Evolutionary conservation across 2,113 vertebrate species (phyloP).

Genomic region (Naja naja): DNA sequence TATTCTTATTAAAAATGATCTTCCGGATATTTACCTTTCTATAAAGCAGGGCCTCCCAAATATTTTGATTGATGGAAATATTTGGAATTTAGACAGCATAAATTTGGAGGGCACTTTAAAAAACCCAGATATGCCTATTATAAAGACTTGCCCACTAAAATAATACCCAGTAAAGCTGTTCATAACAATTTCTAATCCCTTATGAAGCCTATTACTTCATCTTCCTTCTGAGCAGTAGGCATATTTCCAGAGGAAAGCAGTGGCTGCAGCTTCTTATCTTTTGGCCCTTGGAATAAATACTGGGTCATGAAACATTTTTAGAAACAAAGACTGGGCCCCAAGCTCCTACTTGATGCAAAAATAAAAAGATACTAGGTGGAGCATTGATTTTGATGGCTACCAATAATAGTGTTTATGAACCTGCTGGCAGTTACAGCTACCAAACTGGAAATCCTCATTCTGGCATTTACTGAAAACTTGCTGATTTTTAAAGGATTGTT

Average conservation of each 20-base stretch:
- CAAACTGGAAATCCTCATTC: background rate
- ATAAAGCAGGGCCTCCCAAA: background rate
- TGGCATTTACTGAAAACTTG: background rate
- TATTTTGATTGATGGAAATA: background rate
- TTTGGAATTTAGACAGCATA: background rate
- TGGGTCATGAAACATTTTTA: background rate
- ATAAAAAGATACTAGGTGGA: background rate
- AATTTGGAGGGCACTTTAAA: background rate
- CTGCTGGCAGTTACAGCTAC: background rate
- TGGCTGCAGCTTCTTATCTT: background rate
- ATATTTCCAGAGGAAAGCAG: background rate
- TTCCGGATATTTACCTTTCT: background rate
- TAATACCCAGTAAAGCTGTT: background rate
- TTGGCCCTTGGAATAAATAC: background rate
- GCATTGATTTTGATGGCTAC: background rate
- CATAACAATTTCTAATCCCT: background rate
- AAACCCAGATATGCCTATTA: background rate
- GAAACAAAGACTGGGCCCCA: background rate
- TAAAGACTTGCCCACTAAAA: background rate
- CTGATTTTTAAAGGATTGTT: background rate
- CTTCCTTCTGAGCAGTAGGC: background rate
- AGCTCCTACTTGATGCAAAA: background rate
- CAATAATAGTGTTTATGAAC: background rate
- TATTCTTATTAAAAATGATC: background rate
- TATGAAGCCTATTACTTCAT: background rate